phyloP scores from a whole-genome alignment of 2,797 vertebrate species.

The Argentina silus region DNA sequence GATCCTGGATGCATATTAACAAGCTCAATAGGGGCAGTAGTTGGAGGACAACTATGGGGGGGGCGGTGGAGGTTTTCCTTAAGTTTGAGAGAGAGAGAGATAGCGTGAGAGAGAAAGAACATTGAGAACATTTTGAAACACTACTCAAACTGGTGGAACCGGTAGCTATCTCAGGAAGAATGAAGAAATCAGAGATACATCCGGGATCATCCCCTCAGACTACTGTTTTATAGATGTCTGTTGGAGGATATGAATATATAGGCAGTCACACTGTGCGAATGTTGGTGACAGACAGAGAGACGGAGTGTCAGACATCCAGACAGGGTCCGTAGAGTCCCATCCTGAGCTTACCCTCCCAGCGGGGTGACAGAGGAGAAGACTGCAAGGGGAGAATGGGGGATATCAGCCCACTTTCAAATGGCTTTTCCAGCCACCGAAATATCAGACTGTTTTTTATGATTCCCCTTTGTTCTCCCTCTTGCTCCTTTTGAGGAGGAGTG shows the following conservation, averaged over 20 bases:
- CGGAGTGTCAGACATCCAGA: slow-evolving; percentile 10
- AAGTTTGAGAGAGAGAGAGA: neutral
- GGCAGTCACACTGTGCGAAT: slow-evolving; percentile 3
- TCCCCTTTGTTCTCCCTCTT: slow-evolving; percentile 21
- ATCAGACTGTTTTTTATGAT: slow-evolving; percentile 22
- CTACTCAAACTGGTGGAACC: neutral
- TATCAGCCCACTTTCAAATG: slow-evolving; percentile 37
- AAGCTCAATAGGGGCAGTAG: slow-evolving; percentile 68
- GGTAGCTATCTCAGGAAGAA: neutral
- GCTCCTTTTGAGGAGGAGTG: neutral
- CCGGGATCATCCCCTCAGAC: slow-evolving; percentile 16
- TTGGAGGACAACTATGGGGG: slow-evolving; percentile 28
- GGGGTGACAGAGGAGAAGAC: slow-evolving; percentile 1
- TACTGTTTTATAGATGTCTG: slow-evolving; percentile 14
- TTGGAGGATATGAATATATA: slow-evolving; percentile 22
- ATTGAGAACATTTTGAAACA: neutral
- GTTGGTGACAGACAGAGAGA: slow-evolving; percentile 30
- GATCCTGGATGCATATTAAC: slow-evolving; percentile 74
- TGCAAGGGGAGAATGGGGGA: neutral
- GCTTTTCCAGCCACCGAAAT: slow-evolving; percentile 56
- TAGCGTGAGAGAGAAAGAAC: neutral
- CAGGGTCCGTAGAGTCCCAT: slow-evolving; percentile 6
- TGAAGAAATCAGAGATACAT: neutral
- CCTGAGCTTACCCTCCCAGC: neutral
- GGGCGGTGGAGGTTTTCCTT: neutral